phyloP scores from a whole-genome alignment of 2,113 vertebrate genomes.

The Lophotis ruficrista region DNA sequence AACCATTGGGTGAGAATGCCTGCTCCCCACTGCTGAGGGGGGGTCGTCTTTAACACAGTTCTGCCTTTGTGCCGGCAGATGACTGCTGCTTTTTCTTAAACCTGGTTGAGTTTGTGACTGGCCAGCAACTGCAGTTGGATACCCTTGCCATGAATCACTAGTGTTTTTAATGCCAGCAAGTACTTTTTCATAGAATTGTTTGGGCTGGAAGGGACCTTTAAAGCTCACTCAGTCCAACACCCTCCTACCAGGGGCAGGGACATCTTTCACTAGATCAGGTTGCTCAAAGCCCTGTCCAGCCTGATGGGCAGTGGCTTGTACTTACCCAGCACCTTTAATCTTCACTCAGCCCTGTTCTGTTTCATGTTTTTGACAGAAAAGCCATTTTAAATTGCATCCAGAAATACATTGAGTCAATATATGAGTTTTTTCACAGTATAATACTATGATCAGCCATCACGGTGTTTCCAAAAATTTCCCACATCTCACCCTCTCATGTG shows the following conservation, averaged over 20 bases:
- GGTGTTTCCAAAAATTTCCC: background rate
- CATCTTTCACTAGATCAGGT: background rate
- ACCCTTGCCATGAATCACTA: background rate
- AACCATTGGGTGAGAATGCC: fast-evolving
- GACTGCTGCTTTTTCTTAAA: background rate
- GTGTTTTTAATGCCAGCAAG: background rate
- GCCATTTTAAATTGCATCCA: background rate
- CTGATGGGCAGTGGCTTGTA: background rate
- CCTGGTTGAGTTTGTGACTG: background rate
- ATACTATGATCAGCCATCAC: background rate
- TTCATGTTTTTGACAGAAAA: background rate
- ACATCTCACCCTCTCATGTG: background rate
- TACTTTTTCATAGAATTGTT: background rate
- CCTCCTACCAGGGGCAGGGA: background rate
- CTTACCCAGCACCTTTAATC: background rate
- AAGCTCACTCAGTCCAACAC: background rate
- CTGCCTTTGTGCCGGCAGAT: background rate
- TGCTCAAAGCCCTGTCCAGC: background rate
- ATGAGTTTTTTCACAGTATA: background rate
- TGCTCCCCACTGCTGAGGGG: background rate
- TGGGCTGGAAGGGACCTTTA: background rate
- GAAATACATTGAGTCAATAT: background rate
- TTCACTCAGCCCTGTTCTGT: background rate
- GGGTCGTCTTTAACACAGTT: background rate
- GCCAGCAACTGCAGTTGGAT: background rate